Evolutionary conservation across 2,797 vertebrate genomes (phyloP), one percentile per base, ranked within the genome.

Genomic region (Urosaurus nigricauda): DNA sequence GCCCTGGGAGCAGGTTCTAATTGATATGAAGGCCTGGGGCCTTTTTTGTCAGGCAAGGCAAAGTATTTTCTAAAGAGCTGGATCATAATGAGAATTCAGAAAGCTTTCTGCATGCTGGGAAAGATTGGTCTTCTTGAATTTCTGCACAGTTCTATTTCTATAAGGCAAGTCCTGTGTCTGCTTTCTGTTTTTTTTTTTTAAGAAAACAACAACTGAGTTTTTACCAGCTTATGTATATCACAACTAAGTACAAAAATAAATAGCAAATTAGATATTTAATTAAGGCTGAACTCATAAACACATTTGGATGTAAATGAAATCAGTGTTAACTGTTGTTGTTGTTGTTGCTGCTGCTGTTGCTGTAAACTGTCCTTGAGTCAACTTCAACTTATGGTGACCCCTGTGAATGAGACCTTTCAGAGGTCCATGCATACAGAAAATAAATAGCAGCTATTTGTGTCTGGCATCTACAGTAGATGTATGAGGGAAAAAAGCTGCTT

Each of bases 241-340:
- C 79, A 83, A 29, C 14, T 51, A 75, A 75, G 4, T 83, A 37
- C 32, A 83, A 43, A 89, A 73, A 84, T 71, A 84, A 84, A 73
- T 79, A 79, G 29, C 51, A 83, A 84, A 79, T 79, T 89, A 79
- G 47, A 89, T 26, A 43, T 79, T 43, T 84, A 79, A 88, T 83
- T 88, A 75, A 75, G 40, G 29, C 12, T 63, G 70, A 32, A 88
- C 47, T 84, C 53, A 56, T 79, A 89, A 84, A 79, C 83, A 40
- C 24, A 73, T 32, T 70, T 79, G 29, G 17, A 88, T 79, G 37
- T 88, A 88, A 78, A 79, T 60, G 65, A 89, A 83, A 75, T 79
- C 75, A 79, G 5, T 71, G 26, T 71, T 71, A 35, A 29, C 43
- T 43, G 43, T 43, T 43, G 1, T 43, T 43, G 43, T 43, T 43